Conservation (phyloP, 2,113 vertebrate genomes). For the Hippocampus barbouri region DNA sequence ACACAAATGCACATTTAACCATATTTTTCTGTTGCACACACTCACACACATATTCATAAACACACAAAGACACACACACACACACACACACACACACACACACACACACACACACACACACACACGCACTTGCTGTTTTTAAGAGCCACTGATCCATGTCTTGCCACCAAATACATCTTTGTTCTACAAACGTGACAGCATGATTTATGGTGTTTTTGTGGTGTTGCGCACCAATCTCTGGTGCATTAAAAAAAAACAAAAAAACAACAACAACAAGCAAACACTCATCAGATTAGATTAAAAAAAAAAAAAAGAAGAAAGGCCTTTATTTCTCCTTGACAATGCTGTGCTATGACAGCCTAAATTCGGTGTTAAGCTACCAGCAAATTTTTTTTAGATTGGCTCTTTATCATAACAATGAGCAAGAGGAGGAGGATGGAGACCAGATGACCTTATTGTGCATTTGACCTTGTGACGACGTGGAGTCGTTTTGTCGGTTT, state of each 20-base stretch:
- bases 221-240: conserved; percentile 22
- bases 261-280: conserved; percentile 14
- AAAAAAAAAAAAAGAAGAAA: conserved; percentile 8
- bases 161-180: conserved; percentile 55
- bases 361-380: conserved; percentile 12
- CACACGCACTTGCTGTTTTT: conserved; percentile 9
- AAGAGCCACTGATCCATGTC: conserved; percentile 55
- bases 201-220: conserved; percentile 49
- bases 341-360: conserved; percentile 20
- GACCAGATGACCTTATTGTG: conserved; percentile 16
- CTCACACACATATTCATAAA: no score
- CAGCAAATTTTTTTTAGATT: conserved; percentile 17
- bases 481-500: background rate
- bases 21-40: no score
- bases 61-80: background rate
- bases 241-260: conserved; percentile 14
- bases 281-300: conserved; percentile 17
- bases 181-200: conserved; percentile 51
- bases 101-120: background rate
- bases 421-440: conserved; percentile 12
- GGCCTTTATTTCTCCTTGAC: conserved; percentile 31
- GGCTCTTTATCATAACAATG: conserved; percentile 30
- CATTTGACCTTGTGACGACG: conserved; percentile 5
- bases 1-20: background rate
- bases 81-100: background rate